phyloP scores from a whole-genome alignment of 2,888 invertebrate genomes.

The Nephrotoma flavescens region DNA sequence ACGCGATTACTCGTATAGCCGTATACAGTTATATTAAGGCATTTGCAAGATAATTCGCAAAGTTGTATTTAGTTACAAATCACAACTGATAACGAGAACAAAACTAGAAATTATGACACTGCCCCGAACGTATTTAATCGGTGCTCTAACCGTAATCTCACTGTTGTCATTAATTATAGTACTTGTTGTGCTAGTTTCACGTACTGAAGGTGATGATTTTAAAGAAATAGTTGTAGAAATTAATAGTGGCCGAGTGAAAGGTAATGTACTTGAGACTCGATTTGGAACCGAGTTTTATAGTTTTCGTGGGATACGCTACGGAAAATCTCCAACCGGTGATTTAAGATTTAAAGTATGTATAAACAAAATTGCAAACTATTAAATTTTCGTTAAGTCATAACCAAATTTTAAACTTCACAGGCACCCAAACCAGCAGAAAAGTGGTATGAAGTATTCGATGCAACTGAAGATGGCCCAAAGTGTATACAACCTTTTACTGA shows the following conservation, averaged over 20 bases:
- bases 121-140: not conserved
- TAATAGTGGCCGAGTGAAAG: conserved; percentile 25
- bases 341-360: conserved; percentile 34
- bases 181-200: not conserved
- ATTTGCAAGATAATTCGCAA: not conserved
- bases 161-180: not conserved
- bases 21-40: not conserved
- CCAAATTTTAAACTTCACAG: conserved; percentile 15
- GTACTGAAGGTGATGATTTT: conserved; percentile 9
- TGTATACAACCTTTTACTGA: conserved; percentile 20
- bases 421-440: conserved; percentile 19
- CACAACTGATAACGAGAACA: not conserved
- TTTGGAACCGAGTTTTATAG: conserved; percentile 29
- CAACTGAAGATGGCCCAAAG: conserved; percentile 28
- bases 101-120: not conserved
- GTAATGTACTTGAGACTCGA: conserved; percentile 29
- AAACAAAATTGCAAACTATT: not conserved
- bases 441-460: conserved; percentile 28
- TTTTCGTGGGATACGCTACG: conserved; percentile 34
- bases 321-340: conserved; percentile 29
- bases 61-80: not conserved
- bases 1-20: not conserved
- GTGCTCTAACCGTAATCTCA: not conserved
- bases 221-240: conserved; percentile 15
- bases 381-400: conserved; percentile 17